These are phyloP conservation scores for Colistium nudipinnis DNA, from an alignment of 2,113 vertebrate genomes.

Conservation along the genomic window DNA sequence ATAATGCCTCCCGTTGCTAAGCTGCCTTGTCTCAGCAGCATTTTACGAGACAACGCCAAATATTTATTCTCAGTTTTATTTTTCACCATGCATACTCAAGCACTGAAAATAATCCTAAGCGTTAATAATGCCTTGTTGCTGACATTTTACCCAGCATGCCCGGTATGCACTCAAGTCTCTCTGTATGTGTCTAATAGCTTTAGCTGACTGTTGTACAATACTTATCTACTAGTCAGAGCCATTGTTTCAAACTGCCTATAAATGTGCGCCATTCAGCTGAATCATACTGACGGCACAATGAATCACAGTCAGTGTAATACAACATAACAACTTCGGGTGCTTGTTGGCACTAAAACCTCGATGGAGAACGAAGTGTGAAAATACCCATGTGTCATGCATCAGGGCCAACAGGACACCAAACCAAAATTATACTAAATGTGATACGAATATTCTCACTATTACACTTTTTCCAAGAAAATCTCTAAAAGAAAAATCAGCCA, in stretches of 20 bases:
- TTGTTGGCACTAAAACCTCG: neutral
- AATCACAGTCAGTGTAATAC: neutral
- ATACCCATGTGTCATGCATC: neutral
- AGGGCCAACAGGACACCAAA: neutral
- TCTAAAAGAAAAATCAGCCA: no score
- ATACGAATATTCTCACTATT: neutral
- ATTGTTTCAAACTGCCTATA: slow-evolving; percentile 23
- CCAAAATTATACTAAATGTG: neutral
- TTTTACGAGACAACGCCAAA: neutral
- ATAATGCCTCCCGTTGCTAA: neutral
- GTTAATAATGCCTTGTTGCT: slow-evolving; percentile 12
- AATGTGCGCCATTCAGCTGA: neutral
- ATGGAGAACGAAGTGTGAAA: slow-evolving; percentile 3
- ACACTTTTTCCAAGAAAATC: neutral
- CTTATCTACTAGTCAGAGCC: slow-evolving; percentile 5
- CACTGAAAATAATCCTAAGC: neutral
- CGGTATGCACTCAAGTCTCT: neutral
- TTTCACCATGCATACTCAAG: neutral
- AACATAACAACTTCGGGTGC: neutral
- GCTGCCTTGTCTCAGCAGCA: neutral
- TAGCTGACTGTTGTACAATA: neutral
- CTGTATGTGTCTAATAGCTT: slow-evolving; percentile 17
- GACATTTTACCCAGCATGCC: neutral
- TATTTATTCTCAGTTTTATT: neutral
- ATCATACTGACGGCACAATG: neutral